Evolutionary conservation across 2,113 vertebrate species (phyloP).

Genomic region (Notarius quadriscutis): DNA sequence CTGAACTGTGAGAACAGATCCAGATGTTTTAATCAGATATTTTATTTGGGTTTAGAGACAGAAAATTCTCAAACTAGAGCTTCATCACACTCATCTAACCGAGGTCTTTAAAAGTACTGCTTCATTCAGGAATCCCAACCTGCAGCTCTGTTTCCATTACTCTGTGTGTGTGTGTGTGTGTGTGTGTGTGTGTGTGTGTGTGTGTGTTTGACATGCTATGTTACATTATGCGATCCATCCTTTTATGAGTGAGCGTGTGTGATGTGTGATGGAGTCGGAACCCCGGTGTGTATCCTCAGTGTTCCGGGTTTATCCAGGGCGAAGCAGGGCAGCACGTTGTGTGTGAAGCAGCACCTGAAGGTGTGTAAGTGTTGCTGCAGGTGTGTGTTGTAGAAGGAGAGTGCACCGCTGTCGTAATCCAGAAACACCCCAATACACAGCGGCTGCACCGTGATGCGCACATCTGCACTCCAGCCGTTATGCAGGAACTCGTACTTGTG

Average conservation of each 20-base stretch:
- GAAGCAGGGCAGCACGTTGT: constrained; percentile 87
- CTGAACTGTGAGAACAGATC: background rate
- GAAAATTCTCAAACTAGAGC: background rate
- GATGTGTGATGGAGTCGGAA: constrained; percentile 67
- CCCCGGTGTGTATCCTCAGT: constrained; percentile 77
- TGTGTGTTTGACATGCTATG: background rate
- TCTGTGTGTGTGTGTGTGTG: background rate
- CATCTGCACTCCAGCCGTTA: constrained; percentile 73
- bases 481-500: constrained; percentile 91
- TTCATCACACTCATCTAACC: background rate
- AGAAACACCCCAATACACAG: constrained; percentile 78
- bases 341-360: constrained; percentile 76
- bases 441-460: constrained; percentile 72
- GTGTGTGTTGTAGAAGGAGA: constrained; percentile 87
- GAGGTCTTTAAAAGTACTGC: background rate
- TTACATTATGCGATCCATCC: background rate
- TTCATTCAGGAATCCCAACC: background rate
- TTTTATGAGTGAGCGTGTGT: constrained; percentile 19
- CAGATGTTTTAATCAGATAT: background rate
- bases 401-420: constrained; percentile 78
- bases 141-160: background rate
- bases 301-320: constrained; percentile 83
- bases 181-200: constrained; percentile 10
- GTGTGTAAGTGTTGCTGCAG: constrained; percentile 86
- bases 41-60: background rate